Evolutionary conservation across 2,888 invertebrate genomes (phyloP), one percentile per base, ranked within the genome.

Genomic region (Ctena decussata): DNA sequence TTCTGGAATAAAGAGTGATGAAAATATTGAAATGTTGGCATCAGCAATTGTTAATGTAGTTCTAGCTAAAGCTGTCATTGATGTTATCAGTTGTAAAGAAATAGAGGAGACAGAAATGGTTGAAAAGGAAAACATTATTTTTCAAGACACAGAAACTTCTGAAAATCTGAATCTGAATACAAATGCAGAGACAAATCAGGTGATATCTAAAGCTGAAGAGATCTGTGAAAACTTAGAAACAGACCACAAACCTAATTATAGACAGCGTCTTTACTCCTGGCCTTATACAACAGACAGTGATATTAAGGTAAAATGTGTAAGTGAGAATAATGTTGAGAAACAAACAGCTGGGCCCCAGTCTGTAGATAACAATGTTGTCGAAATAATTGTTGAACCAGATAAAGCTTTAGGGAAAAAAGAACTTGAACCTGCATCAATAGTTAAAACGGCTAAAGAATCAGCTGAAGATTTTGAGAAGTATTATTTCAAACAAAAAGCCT

Each of bases 391-490:
- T 46, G 21, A 70, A 65, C 24, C 18, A 27, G n/a, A 44, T 72
- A 12, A 39, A 24, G 60, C 41, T 74, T 30, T 0, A 18, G 21
- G 35, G 27, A 8, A 65, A 77, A 27, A 72, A 3, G 24, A 65
- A 12, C 5, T 30, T 60, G 6, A 6, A 12, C 27, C 24, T 30
- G 30, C 21, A 1, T 60, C 60, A 1, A 0, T 35, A 5, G 27
- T 35, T 1, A 35, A 35, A 6, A 35, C 35, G 8, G 35, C 35
- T 32, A 11, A 21, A 2, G 65, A 12, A 18, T 35, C 65, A 35
- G 8, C 53, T n/a, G 69, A 82, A 12, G 86, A 86, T 41, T 77
- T 86, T 80, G 86, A 77, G 37, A 80, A 82, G 32, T 75, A 79
- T 27, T 77, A 77, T 35, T 86, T 86, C 53, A 86, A 76, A 65